phyloP scores from a whole-genome alignment of 2,113 vertebrate species.

The Phyllostomus discolor region DNA sequence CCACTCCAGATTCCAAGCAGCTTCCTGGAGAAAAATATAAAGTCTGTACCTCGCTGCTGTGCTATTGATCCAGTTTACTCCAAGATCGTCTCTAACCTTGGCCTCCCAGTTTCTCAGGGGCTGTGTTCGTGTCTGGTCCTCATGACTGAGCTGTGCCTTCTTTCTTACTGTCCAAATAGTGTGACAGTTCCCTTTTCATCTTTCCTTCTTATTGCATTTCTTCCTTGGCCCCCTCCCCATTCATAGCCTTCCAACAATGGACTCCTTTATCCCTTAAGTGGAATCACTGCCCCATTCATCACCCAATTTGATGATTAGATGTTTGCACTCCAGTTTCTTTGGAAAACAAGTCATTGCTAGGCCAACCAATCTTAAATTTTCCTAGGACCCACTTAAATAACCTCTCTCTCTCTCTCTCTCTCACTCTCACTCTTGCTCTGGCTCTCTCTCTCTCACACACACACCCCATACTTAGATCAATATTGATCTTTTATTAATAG shows the following conservation, averaged over 20 bases:
- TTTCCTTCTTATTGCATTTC: neutral
- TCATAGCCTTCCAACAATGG: neutral
- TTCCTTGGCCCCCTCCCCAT: neutral
- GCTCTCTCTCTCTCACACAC: neutral
- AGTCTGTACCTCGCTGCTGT: rapidly evolving
- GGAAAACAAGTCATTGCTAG: neutral
- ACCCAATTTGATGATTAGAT: neutral
- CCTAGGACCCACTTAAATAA: neutral
- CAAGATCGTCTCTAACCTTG: neutral
- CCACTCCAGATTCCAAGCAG: neutral
- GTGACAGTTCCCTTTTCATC: neutral
- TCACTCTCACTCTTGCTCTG: neutral
- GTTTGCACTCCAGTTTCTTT: neutral
- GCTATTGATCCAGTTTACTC: neutral
- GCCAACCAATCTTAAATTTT: neutral
- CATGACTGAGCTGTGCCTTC: neutral
- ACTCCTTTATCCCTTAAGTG: neutral
- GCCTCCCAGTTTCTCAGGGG: neutral
- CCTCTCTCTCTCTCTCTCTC: neutral
- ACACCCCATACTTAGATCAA: neutral
- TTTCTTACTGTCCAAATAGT: neutral
- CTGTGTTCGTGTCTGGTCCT: neutral
- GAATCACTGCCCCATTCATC: neutral
- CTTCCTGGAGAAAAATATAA: neutral
- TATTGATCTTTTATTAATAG: neutral